Evolutionary conservation across 2,888 invertebrate species (phyloP), one percentile per base, ranked within the genome.

Genomic region (Xylocampa areola): DNA sequence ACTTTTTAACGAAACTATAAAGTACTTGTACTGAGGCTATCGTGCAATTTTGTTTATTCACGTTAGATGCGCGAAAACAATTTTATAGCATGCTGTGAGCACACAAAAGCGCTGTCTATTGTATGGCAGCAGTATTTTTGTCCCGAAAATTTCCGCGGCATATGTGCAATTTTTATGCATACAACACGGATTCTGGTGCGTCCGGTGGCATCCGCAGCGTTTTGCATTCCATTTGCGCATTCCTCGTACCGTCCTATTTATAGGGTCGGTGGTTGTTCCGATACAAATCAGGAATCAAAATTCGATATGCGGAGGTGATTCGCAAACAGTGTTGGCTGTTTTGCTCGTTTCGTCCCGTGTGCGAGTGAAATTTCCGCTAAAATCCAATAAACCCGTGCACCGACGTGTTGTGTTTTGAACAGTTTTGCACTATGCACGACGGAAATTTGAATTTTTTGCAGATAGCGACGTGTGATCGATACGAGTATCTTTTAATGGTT

Each of bases 221-320:
- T 82, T 84, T 82, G 84, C 82, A 83, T 84, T 82, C 76, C 78
- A 84, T 87, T 85, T 86, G 82, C 77, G 78, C 74, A 80, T 80
- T 80, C 82, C 77, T 80, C 79, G 45, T 40, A 54, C 55, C 76
- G 73, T 76, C 60, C 74, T 81, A 80, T 86, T 85, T 82, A 68
- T 65, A 50, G 61, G 49, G 32, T 59, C 44, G 58, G 45, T 58
- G 65, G 62, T 61, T 40, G 55, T 68, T 58, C 73, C 76, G 79
- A 85, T 78, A 86, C 89, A 88, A 90, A 90, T 89, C 88, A 88
- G 84, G 83, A 76, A 87, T 89, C 87, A 87, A 88, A 90, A 88
- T 86, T 85, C 88, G 85, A 89, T 89, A 89, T 88, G 84, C 83
- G 80, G 82, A 71, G 85, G 73, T 87, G 88, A 88, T 89, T 87